Conservation (phyloP, 1,140 invertebrate species). For the Cydia splendana region DNA sequence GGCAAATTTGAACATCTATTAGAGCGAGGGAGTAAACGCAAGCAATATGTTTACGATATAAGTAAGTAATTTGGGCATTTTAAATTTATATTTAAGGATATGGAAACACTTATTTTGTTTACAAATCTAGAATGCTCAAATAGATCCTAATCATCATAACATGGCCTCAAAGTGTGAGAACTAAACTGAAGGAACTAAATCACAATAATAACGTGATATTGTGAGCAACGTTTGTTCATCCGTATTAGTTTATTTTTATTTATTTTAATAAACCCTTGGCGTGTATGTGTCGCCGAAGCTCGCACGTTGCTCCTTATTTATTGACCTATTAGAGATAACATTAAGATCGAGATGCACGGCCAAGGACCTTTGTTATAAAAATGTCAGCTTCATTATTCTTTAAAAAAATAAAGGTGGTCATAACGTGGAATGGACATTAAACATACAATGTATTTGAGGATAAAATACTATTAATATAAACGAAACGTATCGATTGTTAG, state of each 20-base stretch:
- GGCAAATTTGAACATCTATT: too few species aligned
- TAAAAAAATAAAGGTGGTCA: conserved; percentile 64
- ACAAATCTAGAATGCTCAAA: background rate
- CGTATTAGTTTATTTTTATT: conserved; percentile 66
- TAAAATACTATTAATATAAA: too few species aligned
- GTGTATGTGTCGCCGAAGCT: conserved; percentile 76
- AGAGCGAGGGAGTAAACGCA: too few species aligned
- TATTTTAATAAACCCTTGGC: conserved; percentile 66
- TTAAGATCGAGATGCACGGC: conserved; percentile 79
- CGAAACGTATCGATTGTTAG: too few species aligned
- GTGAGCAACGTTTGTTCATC: conserved; percentile 51
- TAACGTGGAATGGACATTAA: conserved; percentile 56
- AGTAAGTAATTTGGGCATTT: too few species aligned
- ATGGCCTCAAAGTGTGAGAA: background rate
- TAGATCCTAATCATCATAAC: conserved; percentile 11
- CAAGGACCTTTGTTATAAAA: conserved; percentile 80
- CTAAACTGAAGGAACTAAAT: background rate
- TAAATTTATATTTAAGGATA: too few species aligned
- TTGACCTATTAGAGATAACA: conserved; percentile 80
- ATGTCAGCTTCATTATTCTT: conserved; percentile 78
- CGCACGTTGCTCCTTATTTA: conserved; percentile 78
- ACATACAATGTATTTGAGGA: background rate
- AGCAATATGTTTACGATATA: too few species aligned
- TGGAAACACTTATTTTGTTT: background rate
- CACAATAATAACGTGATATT: conserved; percentile 50